A percentile compares a stretch with the other conserved stretches of the same genome.
Evolutionary conservation across 1,140 invertebrate species (phyloP).

Genomic region (Epicauta chinensis): DNA sequence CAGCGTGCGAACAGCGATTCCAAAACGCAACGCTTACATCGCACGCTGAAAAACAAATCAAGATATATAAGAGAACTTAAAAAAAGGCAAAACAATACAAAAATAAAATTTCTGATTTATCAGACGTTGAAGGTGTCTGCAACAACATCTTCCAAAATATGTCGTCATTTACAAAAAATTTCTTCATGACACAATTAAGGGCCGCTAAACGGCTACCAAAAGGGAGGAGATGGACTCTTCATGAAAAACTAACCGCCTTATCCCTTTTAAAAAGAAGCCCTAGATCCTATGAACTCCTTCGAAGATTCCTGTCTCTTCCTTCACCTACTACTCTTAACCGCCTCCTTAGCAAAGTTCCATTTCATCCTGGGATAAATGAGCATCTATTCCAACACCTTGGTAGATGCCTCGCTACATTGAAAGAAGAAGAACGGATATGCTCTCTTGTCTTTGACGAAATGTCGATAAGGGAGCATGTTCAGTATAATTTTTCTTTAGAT

Average conservation of each 20-base stretch:
- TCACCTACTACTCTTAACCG: conserved; percentile 7
- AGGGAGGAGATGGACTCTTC: conserved; percentile 3
- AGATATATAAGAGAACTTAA: too few relatives aligned
- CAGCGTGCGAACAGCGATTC: too few relatives aligned
- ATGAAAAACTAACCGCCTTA: conserved; percentile 17
- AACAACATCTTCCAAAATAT: too few relatives aligned
- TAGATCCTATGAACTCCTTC: conserved; percentile 3
- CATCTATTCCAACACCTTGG: conserved; percentile 10
- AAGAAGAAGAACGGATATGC: conserved; percentile 13
- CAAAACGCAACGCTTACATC: too few relatives aligned
- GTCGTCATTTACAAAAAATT: too few relatives aligned
- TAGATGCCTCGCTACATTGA: conserved; percentile 1
- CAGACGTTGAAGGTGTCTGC: too few relatives aligned
- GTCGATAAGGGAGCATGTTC: conserved; percentile 4
- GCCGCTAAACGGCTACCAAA: background rate
- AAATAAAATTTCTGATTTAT: too few relatives aligned
- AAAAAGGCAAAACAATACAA: too few relatives aligned
- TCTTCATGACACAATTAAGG: too few relatives aligned
- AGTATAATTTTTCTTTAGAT: conserved; percentile 5
- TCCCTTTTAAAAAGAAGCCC: conserved; percentile 16
- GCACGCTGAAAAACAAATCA: too few relatives aligned
- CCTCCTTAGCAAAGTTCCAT: conserved; percentile 12
- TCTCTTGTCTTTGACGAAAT: conserved; percentile 17
- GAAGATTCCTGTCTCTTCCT: conserved; percentile 6
- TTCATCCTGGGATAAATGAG: conserved; percentile 13